These are phyloP conservation scores for Columbina picui DNA, from an alignment of 2,113 vertebrate species.

Conservation along the genomic window DNA sequence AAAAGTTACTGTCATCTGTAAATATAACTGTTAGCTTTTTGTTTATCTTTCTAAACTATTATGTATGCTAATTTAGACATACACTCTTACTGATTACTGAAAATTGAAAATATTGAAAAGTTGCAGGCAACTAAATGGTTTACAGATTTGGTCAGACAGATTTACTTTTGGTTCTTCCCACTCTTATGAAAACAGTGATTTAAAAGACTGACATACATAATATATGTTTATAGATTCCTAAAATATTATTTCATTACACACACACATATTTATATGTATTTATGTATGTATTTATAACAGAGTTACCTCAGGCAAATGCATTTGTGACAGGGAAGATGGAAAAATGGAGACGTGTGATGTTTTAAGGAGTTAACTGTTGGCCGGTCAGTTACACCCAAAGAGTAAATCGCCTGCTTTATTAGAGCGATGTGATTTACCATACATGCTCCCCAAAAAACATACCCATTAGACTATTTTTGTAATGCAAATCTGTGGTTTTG, in stretches of 20 bases:
- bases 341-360: background rate
- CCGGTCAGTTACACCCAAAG: background rate
- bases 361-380: background rate
- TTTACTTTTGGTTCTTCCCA: background rate
- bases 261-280: fast-evolving
- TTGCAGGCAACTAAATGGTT: background rate
- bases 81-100: background rate
- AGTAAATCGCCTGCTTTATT: background rate
- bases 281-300: background rate
- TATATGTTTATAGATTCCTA: background rate
- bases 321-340: background rate
- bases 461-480: background rate
- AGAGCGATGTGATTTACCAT: background rate
- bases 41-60: background rate
- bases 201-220: background rate
- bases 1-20: background rate
- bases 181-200: background rate
- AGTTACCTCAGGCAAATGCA: background rate
- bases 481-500: background rate
- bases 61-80: background rate
- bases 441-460: background rate
- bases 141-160: background rate
- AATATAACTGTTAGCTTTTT: background rate
- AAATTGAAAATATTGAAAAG: background rate
- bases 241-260: background rate